Conservation (phyloP, 2,797 vertebrate genomes). For the Sebastes itinus region DNA sequence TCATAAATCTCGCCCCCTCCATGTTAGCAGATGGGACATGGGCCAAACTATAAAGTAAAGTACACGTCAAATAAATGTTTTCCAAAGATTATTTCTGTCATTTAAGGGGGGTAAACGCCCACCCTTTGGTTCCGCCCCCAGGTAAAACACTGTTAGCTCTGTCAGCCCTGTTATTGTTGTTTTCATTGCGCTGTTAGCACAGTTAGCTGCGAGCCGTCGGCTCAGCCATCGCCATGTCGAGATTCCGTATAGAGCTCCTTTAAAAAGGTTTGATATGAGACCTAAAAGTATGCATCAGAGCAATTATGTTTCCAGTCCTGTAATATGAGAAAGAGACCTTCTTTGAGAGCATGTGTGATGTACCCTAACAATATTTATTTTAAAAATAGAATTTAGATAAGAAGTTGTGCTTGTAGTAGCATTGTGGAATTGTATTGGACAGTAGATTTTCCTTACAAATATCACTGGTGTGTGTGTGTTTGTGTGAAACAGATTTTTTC, state of each 20-base stretch:
- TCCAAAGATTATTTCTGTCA: too few species aligned
- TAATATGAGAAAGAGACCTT: background rate
- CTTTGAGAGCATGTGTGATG: background rate
- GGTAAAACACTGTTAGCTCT: too few species aligned
- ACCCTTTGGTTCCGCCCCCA: too few species aligned
- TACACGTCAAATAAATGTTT: too few species aligned
- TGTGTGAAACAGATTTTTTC: constrained; percentile 14
- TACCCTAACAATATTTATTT: background rate
- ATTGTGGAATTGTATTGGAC: background rate
- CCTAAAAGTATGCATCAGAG: background rate
- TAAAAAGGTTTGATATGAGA: background rate
- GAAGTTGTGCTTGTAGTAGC: background rate
- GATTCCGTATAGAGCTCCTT: background rate
- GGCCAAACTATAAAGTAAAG: background rate
- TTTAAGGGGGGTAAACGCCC: too few species aligned
- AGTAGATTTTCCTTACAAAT: background rate
- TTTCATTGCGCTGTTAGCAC: too few species aligned
- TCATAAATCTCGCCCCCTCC: too few species aligned
- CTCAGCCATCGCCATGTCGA: too few species aligned
- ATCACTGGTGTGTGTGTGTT: background rate
- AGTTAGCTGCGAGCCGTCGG: too few species aligned
- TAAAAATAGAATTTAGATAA: background rate
- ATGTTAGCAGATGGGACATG: too few species aligned
- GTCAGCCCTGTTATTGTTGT: too few species aligned
- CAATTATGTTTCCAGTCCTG: background rate